phyloP scores from a whole-genome alignment of 2,888 invertebrate species.

The Lepidochrysops patricia region DNA sequence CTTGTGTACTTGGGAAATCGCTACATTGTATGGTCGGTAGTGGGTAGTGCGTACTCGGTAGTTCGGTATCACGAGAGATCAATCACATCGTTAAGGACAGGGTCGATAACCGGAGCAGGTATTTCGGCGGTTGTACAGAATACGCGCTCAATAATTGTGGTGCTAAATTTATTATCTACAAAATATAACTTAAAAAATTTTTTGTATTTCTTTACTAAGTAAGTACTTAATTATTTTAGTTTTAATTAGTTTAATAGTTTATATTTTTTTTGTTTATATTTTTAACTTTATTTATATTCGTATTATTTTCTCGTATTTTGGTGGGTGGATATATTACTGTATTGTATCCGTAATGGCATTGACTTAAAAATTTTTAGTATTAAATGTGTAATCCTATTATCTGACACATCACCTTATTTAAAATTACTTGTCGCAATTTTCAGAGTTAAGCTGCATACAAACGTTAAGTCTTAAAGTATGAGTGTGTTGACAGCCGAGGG shows the following conservation, averaged over 20 bases:
- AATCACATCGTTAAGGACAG: slow-evolving; percentile 31
- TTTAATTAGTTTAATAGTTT: no score
- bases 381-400: no score
- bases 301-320: no score
- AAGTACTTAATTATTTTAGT: no score
- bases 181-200: not conserved
- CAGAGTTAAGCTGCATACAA: not conserved
- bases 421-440: not conserved
- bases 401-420: not conserved
- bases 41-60: not conserved
- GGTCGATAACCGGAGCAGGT: slow-evolving; percentile 63
- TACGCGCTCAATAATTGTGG: not conserved
- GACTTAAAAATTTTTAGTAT: no score
- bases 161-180: not conserved
- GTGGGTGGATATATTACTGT: no score
- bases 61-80: no score
- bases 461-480: not conserved
- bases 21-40: not conserved
- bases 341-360: no score
- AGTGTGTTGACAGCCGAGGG: not conserved
- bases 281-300: no score
- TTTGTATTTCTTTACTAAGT: no score
- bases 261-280: no score
- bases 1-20: not conserved
- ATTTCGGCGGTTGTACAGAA: slow-evolving; percentile 37